Conservation (phyloP, 2,797 vertebrate genomes). For the Gymnothorax reevesii region DNA sequence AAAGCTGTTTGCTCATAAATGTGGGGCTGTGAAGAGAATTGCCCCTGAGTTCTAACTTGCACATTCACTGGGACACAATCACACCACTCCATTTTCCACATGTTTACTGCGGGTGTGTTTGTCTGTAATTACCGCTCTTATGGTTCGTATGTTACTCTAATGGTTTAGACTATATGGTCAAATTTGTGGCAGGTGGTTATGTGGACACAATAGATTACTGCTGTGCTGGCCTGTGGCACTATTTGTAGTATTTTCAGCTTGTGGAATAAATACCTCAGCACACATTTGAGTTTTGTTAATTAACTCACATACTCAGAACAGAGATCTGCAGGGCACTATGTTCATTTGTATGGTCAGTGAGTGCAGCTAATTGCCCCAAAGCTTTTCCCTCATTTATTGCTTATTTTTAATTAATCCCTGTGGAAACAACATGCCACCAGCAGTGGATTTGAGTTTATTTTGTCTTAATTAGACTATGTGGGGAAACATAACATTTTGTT, state of each 20-base stretch:
- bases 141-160: not conserved
- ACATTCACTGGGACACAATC: not conserved
- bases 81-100: not conserved
- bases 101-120: not conserved
- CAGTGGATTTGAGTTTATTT: not conserved
- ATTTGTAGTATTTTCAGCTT: not conserved
- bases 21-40: not conserved
- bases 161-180: not conserved
- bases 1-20: not conserved
- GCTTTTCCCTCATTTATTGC: conserved; percentile 15
- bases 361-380: conserved; percentile 17
- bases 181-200: not conserved
- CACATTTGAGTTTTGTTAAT: conserved; percentile 27
- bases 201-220: not conserved
- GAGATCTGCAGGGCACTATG: not conserved
- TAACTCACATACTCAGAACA: conserved; percentile 2
- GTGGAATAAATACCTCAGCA: not conserved
- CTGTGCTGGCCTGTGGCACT: not conserved
- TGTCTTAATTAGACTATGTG: conserved; percentile 5
- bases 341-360: not conserved
- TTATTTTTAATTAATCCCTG: conserved; percentile 21
- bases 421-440: not conserved
- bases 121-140: not conserved
- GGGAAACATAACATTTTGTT: not conserved
- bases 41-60: not conserved